These are phyloP conservation scores for Calephelis perditalis DNA, from an alignment of 2,888 invertebrate genomes.

Conservation along the genomic window DNA sequence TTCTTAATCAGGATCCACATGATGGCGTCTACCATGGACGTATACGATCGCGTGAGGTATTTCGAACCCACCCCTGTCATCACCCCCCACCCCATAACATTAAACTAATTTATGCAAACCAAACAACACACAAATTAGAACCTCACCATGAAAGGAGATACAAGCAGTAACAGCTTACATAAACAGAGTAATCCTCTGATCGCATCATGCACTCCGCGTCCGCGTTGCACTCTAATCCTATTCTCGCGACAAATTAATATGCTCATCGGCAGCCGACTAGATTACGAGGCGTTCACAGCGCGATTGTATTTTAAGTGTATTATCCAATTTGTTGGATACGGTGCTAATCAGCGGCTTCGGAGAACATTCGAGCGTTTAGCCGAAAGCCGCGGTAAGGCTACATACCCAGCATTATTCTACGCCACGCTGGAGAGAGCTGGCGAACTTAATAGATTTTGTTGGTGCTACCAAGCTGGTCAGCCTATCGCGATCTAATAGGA, in stretches of 20 bases:
- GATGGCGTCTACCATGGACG: no score
- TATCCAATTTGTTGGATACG: slow-evolving; percentile 81
- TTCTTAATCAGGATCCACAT: no score
- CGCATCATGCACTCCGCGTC: slow-evolving; percentile 44
- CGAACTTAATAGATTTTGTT: slow-evolving; percentile 75
- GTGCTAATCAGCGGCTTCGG: slow-evolving; percentile 70
- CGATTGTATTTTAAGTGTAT: slow-evolving; percentile 82
- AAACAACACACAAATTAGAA: not conserved
- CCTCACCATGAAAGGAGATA: slow-evolving; percentile 13
- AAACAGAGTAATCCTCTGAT: slow-evolving; percentile 43
- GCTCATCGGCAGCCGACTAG: slow-evolving; percentile 75
- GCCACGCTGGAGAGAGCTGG: slow-evolving; percentile 61
- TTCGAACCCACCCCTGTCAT: no score
- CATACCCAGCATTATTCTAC: slow-evolving; percentile 62
- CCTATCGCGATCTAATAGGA: slow-evolving; percentile 67
- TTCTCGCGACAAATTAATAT: slow-evolving; percentile 75
- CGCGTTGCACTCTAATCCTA: slow-evolving; percentile 58
- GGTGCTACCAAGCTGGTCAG: slow-evolving; percentile 57
- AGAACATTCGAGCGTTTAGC: slow-evolving; percentile 57
- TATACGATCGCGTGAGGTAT: no score
- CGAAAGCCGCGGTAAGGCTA: slow-evolving; percentile 49
- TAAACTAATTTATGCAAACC: not conserved
- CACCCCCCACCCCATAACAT: no score
- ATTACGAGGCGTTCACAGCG: slow-evolving; percentile 73
- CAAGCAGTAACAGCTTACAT: slow-evolving; percentile 20